phyloP scores from a whole-genome alignment of 2,797 vertebrate genomes.

The Tapera naevia region DNA sequence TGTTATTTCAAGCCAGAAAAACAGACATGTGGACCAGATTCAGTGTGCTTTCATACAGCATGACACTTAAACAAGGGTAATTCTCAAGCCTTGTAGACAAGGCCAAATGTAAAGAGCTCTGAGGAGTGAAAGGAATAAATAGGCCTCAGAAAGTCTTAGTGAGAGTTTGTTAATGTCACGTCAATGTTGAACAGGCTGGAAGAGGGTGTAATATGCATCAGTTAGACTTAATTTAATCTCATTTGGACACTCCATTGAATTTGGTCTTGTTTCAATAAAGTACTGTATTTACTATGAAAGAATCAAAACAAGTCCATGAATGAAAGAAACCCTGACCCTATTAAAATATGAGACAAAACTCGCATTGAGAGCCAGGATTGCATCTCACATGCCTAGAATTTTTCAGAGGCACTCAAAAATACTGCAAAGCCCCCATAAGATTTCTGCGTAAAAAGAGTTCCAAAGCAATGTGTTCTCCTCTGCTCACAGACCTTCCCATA shows the following conservation, averaged over 20 bases:
- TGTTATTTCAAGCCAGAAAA: not conserved
- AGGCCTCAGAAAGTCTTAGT: not conserved
- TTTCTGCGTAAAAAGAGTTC: not conserved
- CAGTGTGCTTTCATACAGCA: not conserved
- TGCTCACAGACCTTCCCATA: not conserved
- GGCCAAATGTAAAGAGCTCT: not conserved
- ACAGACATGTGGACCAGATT: not conserved
- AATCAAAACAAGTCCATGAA: slow-evolving; percentile 40
- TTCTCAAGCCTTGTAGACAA: not conserved
- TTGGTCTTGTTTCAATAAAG: slow-evolving; percentile 40
- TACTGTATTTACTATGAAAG: slow-evolving; percentile 60
- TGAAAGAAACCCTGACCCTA: slow-evolving; percentile 41
- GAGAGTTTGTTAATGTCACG: not conserved
- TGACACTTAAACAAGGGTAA: not conserved
- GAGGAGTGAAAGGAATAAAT: not conserved
- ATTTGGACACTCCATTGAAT: slow-evolving; percentile 5
- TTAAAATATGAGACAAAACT: slow-evolving; percentile 44
- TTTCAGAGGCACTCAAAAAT: slow-evolving; percentile 44
- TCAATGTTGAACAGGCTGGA: not conserved
- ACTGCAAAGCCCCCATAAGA: not conserved
- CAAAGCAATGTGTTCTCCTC: not conserved
- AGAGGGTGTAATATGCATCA: not conserved
- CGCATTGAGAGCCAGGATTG: slow-evolving; percentile 55
- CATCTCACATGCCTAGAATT: slow-evolving; percentile 54
- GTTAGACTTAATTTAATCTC: slow-evolving; percentile 20